These are phyloP conservation scores for Dendroctonus ponderosae DNA, from an alignment of 1,140 invertebrate genomes.

Conservation along the genomic window DNA sequence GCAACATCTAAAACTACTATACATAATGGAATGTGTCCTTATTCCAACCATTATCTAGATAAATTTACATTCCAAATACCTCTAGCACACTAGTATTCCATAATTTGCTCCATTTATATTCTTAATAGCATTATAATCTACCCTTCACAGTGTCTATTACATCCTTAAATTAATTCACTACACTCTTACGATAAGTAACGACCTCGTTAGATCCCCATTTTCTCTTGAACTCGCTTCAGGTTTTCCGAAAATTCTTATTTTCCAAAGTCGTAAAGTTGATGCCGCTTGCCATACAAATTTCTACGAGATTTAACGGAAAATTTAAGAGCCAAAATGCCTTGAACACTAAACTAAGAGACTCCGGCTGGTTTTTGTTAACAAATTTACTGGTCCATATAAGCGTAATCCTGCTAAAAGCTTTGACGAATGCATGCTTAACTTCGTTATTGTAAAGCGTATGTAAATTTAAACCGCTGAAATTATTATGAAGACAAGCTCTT, in stretches of 20 bases:
- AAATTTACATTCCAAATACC: not conserved
- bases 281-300: constrained; percentile 3
- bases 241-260: constrained; percentile 7
- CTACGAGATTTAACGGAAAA: constrained; percentile 7
- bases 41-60: too few relatives aligned
- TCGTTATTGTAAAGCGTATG: too few relatives aligned
- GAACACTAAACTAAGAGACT: not conserved
- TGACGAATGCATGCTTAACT: not conserved
- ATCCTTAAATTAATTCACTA: constrained; percentile 19
- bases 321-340: constrained; percentile 7
- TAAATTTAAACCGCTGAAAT: too few relatives aligned
- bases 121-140: not conserved
- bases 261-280: constrained; percentile 10
- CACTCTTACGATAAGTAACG: constrained; percentile 14
- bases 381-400: constrained; percentile 36
- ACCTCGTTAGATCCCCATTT: constrained; percentile 8
- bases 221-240: constrained; percentile 3
- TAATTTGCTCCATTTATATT: constrained; percentile 9
- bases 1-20: too few relatives aligned
- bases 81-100: not conserved
- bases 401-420: constrained; percentile 30
- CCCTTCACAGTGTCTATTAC: constrained; percentile 4
- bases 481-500: too few relatives aligned
- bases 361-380: constrained; percentile 4
- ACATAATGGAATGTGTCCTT: too few relatives aligned